Base-by-base conservation (phyloP, 2,113 vertebrate genomes). In the Petrocephalus zakoni region DNA sequence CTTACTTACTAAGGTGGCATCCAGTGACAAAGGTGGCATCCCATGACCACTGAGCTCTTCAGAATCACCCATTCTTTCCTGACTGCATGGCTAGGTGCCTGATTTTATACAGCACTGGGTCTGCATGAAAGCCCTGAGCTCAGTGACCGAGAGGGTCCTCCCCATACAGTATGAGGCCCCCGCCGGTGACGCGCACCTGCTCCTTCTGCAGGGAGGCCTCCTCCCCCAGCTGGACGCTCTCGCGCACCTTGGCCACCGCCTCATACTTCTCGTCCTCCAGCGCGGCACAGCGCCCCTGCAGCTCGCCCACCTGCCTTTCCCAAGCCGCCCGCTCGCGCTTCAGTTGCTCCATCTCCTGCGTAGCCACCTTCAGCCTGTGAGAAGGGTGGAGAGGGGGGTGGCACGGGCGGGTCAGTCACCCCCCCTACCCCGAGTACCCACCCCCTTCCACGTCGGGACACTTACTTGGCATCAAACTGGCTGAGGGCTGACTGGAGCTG, bases 181-280 rank as follows among this genome's bases (percentile, higher is more conserved):
- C 0, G 78, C 47, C n/a, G 83, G 46, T 21, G 29, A 25, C 5
- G 9, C 90, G 94, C 91, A 99, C 98, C 97, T 97, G 96, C 89
- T 93, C 96, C 90, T 96, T 98, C 92, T 98, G 96, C 89, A 99
- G 92, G 9, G 96, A 93, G 51, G 96, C 97, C 89, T 99, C 98
- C 92, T 99, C 97, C 1, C 97, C 94, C 72, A 97, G 93, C 92
- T 98, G 97, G 90, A 97, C 92, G 82, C 95, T 97, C 2, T 97
- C 95, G 55, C 97, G 92, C 56, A 97, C 94, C 94, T 96, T 97
- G 86, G 91, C 85, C 88, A 97, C 88, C 46, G 96, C 96, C 52
- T 97, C 95, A 0, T 95, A 97, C 52, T 96, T 97, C 88, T 98
- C 96, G 84, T 95, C 94, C 93, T 98, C 96, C 1, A 97, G 87